These are phyloP conservation scores for Palloptera scutellata DNA, from an alignment of 2,888 invertebrate species.

Conservation along the genomic window DNA sequence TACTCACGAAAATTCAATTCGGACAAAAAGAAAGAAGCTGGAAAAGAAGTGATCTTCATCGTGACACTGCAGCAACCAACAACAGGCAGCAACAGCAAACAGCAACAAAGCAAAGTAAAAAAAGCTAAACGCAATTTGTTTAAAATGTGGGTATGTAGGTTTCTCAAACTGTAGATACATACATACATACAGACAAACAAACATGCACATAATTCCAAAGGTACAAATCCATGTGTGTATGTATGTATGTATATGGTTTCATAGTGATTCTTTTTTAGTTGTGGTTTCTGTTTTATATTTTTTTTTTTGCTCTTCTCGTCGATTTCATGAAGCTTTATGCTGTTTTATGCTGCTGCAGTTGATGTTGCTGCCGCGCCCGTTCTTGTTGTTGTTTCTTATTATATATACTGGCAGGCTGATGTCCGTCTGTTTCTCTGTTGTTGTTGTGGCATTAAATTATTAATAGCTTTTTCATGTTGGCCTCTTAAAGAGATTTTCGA, in stretches of 20 bases:
- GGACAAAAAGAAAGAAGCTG: neutral
- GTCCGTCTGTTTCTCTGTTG: neutral
- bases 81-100: neutral
- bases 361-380: neutral
- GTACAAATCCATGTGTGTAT: neutral
- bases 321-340: neutral
- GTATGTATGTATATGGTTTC: neutral
- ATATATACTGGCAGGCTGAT: neutral
- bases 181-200: constrained; percentile 2
- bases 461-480: constrained; percentile 19
- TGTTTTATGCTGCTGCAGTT: neutral
- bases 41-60: neutral
- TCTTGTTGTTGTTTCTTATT: neutral
- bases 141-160: constrained; percentile 62
- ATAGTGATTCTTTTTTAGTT: too few relatives aligned
- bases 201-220: neutral
- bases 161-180: constrained; percentile 53
- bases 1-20: too few relatives aligned
- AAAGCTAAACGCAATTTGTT: constrained; percentile 56
- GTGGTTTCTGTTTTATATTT: constrained; percentile 1
- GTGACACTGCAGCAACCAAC: neutral
- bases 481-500: too few relatives aligned
- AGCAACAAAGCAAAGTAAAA: constrained; percentile 18
- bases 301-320: too few relatives aligned
- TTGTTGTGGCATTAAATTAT: constrained; percentile 8